Base-by-base conservation (phyloP, 1,140 invertebrate species). In the Portunus trituberculatus region DNA sequence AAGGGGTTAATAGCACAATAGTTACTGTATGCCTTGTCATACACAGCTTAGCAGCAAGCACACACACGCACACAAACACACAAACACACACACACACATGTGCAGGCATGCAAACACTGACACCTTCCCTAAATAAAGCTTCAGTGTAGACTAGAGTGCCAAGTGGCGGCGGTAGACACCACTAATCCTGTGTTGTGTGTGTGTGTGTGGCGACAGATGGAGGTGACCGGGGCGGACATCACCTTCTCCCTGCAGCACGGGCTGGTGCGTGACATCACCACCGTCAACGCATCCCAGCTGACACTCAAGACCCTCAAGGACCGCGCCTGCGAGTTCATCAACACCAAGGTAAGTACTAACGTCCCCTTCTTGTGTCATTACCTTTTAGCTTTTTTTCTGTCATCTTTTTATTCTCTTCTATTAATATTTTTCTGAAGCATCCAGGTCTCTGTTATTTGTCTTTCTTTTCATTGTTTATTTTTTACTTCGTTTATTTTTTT, bases 221-320 rank as follows among this genome's bases (percentile, higher is more conserved):
- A 93, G 87, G 96, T 96, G 89, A 96, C 95, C 32, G 96, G 96
- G 28, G 92, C 94, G 86, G 96, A 96, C 52, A 96, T 99, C 96
- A 99, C 98, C 96, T 99, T 99, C 97, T 97, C 98, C 96, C 99
- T 99, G 97, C 99, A 99, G 97, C 98, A 99, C 97, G 99, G 99
- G 96, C 98, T 99, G 96, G 97, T 98, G 95, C 98, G 99, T 96
- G 99, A 99, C 97, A 98, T 98, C 94, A 98, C 99, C 45, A 98
- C 98, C 48, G 98, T 98, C 86, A 98, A 99, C 92, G 97, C 98
- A 94, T 98, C 98, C 96, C 97, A 98, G 89, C 97, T 99, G 95
- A 99, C 98, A 96, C 97, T 99, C 87, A 98, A 98, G 97, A 98
- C 98, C 94, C 98, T 99, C 94, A 99, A 99, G 97, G 99, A 99